Evolutionary conservation across 2,888 invertebrate species (phyloP).

Genomic region (Chaetoderma sp.): DNA sequence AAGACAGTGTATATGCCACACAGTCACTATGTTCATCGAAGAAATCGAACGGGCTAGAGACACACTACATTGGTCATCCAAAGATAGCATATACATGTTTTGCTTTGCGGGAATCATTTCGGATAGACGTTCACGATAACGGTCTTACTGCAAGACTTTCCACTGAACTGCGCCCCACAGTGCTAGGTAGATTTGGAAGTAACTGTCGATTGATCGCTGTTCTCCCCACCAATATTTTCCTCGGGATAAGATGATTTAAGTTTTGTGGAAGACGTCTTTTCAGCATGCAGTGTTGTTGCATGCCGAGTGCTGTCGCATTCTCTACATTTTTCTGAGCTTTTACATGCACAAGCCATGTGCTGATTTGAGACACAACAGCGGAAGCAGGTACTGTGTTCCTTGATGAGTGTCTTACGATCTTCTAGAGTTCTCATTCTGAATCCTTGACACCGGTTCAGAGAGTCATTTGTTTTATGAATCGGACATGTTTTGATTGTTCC

Average conservation of each 20-base stretch:
- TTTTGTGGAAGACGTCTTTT: too few relatives aligned
- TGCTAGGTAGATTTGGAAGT: slow-evolving; percentile 3
- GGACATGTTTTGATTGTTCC: slow-evolving; percentile 10
- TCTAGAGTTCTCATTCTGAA: slow-evolving; percentile 16
- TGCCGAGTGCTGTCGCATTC: slow-evolving; percentile 29
- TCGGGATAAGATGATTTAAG: too few relatives aligned
- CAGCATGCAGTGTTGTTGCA: slow-evolving; percentile 18
- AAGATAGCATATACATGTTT: background rate
- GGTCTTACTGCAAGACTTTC: slow-evolving; percentile 15
- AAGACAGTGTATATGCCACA: background rate
- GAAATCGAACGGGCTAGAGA: slow-evolving; percentile 7
- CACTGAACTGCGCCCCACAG: background rate
- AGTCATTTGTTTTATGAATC: slow-evolving; percentile 18
- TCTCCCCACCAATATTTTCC: slow-evolving; percentile 4
- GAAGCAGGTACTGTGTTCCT: slow-evolving; percentile 25
- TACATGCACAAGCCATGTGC: slow-evolving; percentile 22
- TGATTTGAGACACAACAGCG: slow-evolving; percentile 19
- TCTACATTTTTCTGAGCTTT: slow-evolving; percentile 17
- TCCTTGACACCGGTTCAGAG: slow-evolving; percentile 19
- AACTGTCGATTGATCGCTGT: background rate
- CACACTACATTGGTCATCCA: slow-evolving; percentile 19
- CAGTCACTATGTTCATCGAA: background rate
- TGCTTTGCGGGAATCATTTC: background rate
- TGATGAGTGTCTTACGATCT: slow-evolving; percentile 21
- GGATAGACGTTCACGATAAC: slow-evolving; percentile 4